These are phyloP conservation scores for Suricata suricatta DNA, from an alignment of 2,113 vertebrate species.

Conservation along the genomic window DNA sequence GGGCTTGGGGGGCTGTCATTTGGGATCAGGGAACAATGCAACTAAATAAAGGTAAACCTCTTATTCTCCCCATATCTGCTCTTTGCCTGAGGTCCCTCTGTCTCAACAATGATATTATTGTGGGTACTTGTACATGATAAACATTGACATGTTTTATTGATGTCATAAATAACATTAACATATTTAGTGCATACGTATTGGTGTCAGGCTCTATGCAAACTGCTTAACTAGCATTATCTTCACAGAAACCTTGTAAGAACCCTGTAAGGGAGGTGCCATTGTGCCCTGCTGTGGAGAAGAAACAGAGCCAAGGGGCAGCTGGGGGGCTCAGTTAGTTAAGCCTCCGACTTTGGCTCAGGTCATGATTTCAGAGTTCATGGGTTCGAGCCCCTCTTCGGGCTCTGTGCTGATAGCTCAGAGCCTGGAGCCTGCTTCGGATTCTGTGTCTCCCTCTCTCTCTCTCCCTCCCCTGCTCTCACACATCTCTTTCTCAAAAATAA, in stretches of 20 bases:
- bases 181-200: not conserved
- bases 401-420: too few species aligned
- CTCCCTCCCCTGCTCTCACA: too few species aligned
- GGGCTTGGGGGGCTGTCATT: not conserved
- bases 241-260: not conserved
- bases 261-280: not conserved
- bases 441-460: too few species aligned
- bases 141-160: not conserved
- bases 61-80: not conserved
- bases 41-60: not conserved
- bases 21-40: not conserved
- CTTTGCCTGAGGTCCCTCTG: not conserved
- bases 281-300: not conserved
- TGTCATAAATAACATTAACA: not conserved
- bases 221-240: not conserved
- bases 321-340: too few species aligned
- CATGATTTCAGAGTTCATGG: too few species aligned
- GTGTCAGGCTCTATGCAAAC: not conserved
- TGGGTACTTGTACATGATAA: not conserved
- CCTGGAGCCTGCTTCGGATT: too few species aligned
- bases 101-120: not conserved
- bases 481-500: too few species aligned
- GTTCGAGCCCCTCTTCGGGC: too few species aligned
- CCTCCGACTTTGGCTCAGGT: too few species aligned
- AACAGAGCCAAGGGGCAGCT: too few species aligned